These are phyloP conservation scores for Iguana delicatissima DNA, from an alignment of 2,797 vertebrate genomes.

Conservation along the genomic window DNA sequence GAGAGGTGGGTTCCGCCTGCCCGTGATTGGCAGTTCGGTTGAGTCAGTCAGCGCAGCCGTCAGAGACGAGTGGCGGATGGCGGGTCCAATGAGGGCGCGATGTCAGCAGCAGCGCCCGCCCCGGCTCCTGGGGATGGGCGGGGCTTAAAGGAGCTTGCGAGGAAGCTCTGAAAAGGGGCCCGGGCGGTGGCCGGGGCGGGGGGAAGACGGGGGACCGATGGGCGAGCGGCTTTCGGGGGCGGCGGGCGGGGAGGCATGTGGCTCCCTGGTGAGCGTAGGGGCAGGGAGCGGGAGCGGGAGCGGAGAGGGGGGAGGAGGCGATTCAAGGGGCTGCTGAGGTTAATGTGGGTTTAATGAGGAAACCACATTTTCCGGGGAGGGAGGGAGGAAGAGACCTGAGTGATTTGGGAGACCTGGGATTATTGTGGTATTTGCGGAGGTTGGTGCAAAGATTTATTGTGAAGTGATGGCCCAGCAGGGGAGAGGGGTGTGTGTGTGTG, in stretches of 20 bases:
- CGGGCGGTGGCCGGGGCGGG: constrained; percentile 35
- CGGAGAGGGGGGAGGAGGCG: too few species aligned
- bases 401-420: neutral
- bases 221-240: fast-evolving
- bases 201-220: neutral
- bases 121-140: neutral
- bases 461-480: neutral
- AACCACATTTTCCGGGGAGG: neutral
- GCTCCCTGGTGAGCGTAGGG: too few species aligned
- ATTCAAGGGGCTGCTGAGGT: neutral
- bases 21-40: neutral
- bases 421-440: neutral
- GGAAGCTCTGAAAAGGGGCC: constrained; percentile 22
- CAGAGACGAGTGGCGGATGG: neutral
- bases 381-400: neutral
- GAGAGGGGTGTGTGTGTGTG: too few species aligned
- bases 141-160: neutral
- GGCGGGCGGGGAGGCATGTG: too few species aligned
- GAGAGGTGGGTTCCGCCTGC: constrained; percentile 9
- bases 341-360: neutral
- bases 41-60: neutral
- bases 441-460: too few species aligned
- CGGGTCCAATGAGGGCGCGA: neutral
- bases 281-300: too few species aligned
- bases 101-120: neutral